Evolutionary conservation across 2,113 vertebrate genomes (phyloP), one percentile per base, ranked within the genome.

Genomic region (Perca schrenkii): DNA sequence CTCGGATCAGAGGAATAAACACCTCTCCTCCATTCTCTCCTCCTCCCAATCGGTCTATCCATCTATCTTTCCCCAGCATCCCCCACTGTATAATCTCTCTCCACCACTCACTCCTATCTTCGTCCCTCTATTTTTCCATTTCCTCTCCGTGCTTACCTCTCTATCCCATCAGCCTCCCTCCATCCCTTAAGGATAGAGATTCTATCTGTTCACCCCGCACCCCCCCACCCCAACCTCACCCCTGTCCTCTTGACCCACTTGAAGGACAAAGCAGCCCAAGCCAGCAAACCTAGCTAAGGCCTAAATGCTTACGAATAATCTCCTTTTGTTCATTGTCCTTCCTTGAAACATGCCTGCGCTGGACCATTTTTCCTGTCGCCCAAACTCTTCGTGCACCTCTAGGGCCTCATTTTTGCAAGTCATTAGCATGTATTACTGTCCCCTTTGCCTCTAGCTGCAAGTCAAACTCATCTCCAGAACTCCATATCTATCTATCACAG

Each of bases 341-440:
- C 53, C 43, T 62, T 75, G 65, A 88, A 89, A 86, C 80, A 68
- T 66, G 66, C 54, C 75, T 63, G 74, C 31, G 8, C 63, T 67
- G 73, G 76, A 86, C 84, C 82, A 83, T 84, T 88, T 76, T 85
- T 85, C 49, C 46, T 67, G 54, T 78, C 73, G 2, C 50, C 75
- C 28, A 66, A 80, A 79, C 70, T 85, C 60, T 82, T 61, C 58
- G 57, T 75, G 74, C 88, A 84, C 85, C 93, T 88, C 87, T 36
- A n/a, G 89, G 88, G 88, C 34, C 83, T 86, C 50, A 79, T 90
- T 89, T 88, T 83, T 87, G 75, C 15, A 71, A 88, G 80, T 90
- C 91, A 94, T 93, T 94, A 93, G 81, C 90, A 86, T 86, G 87
- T 89, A 88, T 88, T 90, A 90, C 84, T 82, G 82, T 87, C 90